Evolutionary conservation across 2,888 invertebrate species (phyloP).

Genomic region (Empis stercorea): DNA sequence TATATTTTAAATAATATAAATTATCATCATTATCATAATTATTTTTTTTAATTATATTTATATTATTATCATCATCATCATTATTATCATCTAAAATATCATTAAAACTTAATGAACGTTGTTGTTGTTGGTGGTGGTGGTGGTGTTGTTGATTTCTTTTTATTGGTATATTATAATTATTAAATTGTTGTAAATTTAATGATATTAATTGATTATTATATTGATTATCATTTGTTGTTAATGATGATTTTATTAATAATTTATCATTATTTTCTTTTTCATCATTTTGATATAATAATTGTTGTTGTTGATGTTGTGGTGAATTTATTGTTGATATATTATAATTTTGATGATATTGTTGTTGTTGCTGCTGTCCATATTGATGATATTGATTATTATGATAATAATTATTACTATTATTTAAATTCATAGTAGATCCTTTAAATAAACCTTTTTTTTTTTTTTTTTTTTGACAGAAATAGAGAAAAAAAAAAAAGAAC

Average conservation of each 20-base stretch:
- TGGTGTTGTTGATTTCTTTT: neutral
- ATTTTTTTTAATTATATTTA: conserved; percentile 21
- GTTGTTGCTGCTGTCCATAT: conserved; percentile 18
- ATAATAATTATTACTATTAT: conserved; percentile 36
- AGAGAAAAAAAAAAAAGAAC: too few species aligned
- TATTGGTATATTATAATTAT: conserved; percentile 7
- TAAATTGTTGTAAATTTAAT: conserved; percentile 1
- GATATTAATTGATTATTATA: neutral
- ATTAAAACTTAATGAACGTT: conserved; percentile 5
- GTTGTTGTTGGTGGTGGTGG: conserved; percentile 1
- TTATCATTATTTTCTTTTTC: neutral
- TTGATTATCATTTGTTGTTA: neutral
- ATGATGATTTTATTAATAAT: neutral
- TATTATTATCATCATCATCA: conserved; percentile 24
- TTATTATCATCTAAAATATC: conserved; percentile 12
- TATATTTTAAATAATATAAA: neutral
- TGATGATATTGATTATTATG: neutral
- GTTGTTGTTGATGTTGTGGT: too few species aligned
- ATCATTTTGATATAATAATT: conserved; percentile 1
- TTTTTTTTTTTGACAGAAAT: neutral
- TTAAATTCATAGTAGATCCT: conserved; percentile 61
- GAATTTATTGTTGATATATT: neutral
- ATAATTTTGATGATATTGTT: conserved; percentile 12
- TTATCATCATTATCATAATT: conserved; percentile 26
- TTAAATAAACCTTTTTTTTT: conserved; percentile 55